Conservation (phyloP, 2,797 vertebrate species). For the Australoheros facetus region DNA sequence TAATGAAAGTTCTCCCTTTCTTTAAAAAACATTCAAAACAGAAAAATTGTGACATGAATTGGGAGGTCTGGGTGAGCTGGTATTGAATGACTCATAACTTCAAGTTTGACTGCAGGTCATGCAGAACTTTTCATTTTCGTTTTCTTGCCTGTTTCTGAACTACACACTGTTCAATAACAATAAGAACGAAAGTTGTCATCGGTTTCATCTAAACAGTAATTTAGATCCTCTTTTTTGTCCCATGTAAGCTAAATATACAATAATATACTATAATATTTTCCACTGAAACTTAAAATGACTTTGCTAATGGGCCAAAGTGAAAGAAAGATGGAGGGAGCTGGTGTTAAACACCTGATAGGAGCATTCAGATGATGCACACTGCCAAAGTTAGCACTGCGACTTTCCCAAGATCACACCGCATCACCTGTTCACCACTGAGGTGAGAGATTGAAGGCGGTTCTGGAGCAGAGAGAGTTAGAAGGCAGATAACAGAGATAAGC, state of each 20-base stretch:
- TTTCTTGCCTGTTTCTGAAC: accelerated
- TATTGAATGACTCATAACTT: too few species aligned
- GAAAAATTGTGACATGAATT: neutral
- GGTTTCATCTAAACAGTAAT: neutral
- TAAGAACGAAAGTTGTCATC: neutral
- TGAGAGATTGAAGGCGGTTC: conserved; percentile 59
- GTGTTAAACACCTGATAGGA: conserved; percentile 26
- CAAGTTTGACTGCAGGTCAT: neutral
- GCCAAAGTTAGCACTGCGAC: conserved; percentile 25
- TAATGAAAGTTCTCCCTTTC: neutral
- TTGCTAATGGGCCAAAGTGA: neutral
- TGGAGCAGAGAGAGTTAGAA: conserved; percentile 36
- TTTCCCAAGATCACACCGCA: conserved; percentile 27
- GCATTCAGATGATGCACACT: conserved; percentile 42
- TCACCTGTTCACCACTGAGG: conserved; percentile 40
- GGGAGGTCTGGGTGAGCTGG: neutral
- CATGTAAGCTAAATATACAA: neutral
- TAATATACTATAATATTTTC: neutral
- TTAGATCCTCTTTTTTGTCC: neutral
- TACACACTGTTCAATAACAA: neutral
- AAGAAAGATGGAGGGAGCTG: neutral
- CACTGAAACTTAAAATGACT: neutral
- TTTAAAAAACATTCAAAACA: neutral
- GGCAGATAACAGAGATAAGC: conserved; percentile 57
- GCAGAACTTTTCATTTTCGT: neutral